These are phyloP conservation scores for Ormyrus thymus DNA, from an alignment of 2,888 invertebrate genomes.

Conservation along the genomic window DNA sequence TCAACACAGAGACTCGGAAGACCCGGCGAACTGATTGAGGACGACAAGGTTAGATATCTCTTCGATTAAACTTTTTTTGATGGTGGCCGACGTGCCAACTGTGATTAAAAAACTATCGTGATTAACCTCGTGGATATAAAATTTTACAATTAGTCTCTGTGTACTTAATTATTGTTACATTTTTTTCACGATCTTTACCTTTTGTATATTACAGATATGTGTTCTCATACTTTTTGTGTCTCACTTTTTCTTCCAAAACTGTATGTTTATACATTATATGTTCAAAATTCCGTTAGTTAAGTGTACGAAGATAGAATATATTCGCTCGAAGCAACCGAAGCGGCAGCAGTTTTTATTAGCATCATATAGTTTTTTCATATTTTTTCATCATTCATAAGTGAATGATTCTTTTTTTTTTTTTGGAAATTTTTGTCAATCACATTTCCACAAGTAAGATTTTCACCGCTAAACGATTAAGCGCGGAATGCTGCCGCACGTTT, in stretches of 20 bases:
- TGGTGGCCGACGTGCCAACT: slow-evolving; percentile 27
- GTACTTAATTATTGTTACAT: not conserved
- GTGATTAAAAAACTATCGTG: slow-evolving; percentile 56
- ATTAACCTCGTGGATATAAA: slow-evolving; percentile 52
- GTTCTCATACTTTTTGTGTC: slow-evolving; percentile 44
- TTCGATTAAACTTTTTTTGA: slow-evolving; percentile 28
- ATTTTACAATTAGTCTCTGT: not conserved
- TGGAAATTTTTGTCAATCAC: too few relatives aligned
- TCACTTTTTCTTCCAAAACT: slow-evolving; percentile 28
- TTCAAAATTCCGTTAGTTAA: slow-evolving; percentile 39
- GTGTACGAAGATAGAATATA: slow-evolving; percentile 17
- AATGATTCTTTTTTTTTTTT: too few relatives aligned
- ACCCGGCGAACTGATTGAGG: slow-evolving; percentile 86
- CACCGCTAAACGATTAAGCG: not conserved
- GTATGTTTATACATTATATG: slow-evolving; percentile 42
- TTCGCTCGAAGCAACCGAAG: slow-evolving; percentile 53
- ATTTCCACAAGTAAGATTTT: too few relatives aligned
- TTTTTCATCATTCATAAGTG: not conserved
- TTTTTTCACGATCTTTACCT: slow-evolving; percentile 14
- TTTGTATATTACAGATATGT: slow-evolving; percentile 44
- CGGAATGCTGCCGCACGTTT: slow-evolving; percentile 53
- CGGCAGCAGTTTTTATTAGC: slow-evolving; percentile 43
- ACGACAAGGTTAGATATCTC: slow-evolving; percentile 81
- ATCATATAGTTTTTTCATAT: slow-evolving; percentile 14
- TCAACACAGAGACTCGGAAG: slow-evolving; percentile 79